Percentiles rank a stretch among this genome's conserved stretches.
Evolutionary conservation across 2,888 invertebrate genomes (phyloP).

Genomic region (Drosophila conformis): DNA sequence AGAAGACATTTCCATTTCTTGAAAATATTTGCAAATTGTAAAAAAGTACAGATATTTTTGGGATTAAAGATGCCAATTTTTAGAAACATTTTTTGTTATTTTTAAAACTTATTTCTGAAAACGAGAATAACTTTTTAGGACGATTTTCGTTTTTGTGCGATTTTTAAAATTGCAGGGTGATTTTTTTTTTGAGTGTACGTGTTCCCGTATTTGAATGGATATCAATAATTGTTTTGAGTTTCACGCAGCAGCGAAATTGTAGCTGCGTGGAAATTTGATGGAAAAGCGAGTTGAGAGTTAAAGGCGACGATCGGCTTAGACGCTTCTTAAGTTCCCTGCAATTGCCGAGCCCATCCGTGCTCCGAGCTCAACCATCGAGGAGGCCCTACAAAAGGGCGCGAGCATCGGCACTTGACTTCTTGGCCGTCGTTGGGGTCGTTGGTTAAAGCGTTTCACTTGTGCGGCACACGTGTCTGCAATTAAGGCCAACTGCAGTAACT

Average conservation of each 20-base stretch:
- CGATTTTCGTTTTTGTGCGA: too few species aligned
- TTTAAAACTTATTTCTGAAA: too few species aligned
- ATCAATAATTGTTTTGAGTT: constrained; percentile 48
- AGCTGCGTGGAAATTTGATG: constrained; percentile 69
- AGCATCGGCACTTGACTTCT: constrained; percentile 68
- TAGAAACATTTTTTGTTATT: too few species aligned
- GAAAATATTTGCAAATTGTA: too few species aligned
- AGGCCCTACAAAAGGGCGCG: constrained; percentile 66
- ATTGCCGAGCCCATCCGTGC: constrained; percentile 22
- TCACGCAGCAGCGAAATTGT: constrained; percentile 54
- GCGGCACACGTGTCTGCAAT: constrained; percentile 74
- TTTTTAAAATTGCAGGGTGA: too few species aligned
- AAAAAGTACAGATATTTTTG: too few species aligned
- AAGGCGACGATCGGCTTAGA: constrained; percentile 56
- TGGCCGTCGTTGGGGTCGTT: constrained; percentile 18
- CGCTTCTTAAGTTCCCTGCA: constrained; percentile 62
- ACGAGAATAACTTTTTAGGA: too few species aligned
- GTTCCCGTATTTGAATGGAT: constrained; percentile 25
- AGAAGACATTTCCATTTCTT: too few species aligned
- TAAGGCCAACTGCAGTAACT: constrained; percentile 74
- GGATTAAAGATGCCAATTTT: too few species aligned
- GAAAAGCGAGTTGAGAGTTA: neutral
- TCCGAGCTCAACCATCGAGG: constrained; percentile 20
- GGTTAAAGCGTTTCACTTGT: constrained; percentile 58
- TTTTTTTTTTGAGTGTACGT: constrained; percentile 26